These are phyloP conservation scores for Bolinopsis microptera DNA, from an alignment of 37 sponge, comb jelly and placozoan genomes.

Conservation along the genomic window DNA sequence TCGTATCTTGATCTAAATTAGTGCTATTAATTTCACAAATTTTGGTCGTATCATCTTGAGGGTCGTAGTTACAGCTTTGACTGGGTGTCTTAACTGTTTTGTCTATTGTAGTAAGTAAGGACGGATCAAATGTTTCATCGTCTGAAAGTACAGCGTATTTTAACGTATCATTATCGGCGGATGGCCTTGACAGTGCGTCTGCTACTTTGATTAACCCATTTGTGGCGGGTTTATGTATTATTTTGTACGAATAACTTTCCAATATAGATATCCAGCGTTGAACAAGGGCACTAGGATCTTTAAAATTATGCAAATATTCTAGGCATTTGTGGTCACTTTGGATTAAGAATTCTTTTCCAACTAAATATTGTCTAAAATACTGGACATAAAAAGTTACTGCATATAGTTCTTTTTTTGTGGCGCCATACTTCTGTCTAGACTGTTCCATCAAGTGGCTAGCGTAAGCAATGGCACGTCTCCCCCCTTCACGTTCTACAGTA, in stretches of 20 bases:
- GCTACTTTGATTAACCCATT: neutral
- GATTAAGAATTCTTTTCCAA: neutral
- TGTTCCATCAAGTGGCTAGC: neutral
- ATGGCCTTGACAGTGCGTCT: neutral
- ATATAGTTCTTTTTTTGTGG: constrained; percentile 4
- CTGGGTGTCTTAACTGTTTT: too few relatives aligned
- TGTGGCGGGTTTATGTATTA: constrained; percentile 67
- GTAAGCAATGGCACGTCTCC: neutral
- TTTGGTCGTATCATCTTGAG: too few relatives aligned
- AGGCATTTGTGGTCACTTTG: constrained; percentile 57
- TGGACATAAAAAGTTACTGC: neutral
- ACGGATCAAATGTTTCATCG: too few relatives aligned
- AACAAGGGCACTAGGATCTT: constrained; percentile 67
- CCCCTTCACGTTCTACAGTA: constrained; percentile 12
- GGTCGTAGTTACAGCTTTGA: too few relatives aligned
- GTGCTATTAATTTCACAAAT: too few relatives aligned
- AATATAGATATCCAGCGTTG: constrained; percentile 67
- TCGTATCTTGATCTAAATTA: too few relatives aligned
- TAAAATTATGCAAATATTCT: constrained; percentile 67
- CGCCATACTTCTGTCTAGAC: neutral
- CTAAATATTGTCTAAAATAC: neutral
- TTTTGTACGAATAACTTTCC: constrained; percentile 39
- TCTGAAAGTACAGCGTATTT: neutral
- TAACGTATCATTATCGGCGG: neutral
- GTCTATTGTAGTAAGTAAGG: too few relatives aligned